These are phyloP conservation scores for Aphidius colemani DNA, from an alignment of 2,888 invertebrate species.

Conservation along the genomic window DNA sequence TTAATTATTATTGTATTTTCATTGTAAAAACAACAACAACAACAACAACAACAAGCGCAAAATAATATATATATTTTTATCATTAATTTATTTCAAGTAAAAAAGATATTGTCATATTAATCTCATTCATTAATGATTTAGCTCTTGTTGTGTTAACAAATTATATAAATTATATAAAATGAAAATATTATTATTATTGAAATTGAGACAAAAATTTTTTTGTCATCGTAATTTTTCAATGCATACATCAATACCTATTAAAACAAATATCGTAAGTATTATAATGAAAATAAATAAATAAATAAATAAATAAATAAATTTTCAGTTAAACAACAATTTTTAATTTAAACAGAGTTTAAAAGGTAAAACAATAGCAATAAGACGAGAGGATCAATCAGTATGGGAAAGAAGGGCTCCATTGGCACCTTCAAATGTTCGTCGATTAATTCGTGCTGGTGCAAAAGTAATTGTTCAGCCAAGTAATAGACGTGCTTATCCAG, in stretches of 20 bases:
- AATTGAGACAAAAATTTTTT: not conserved
- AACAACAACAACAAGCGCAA: not conserved
- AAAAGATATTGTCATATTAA: too few relatives aligned
- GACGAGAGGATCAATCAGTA: conserved; percentile 91
- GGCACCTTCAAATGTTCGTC: conserved; percentile 87
- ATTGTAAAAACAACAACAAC: not conserved
- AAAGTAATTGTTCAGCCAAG: conserved; percentile 98
- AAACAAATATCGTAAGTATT: too few relatives aligned
- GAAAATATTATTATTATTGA: too few relatives aligned
- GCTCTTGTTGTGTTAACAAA: too few relatives aligned
- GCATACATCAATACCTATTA: too few relatives aligned
- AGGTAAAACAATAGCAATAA: conserved; percentile 80
- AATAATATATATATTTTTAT: too few relatives aligned
- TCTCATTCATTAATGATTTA: too few relatives aligned
- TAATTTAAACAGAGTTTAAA: conserved; percentile 57
- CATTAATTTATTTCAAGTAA: too few relatives aligned
- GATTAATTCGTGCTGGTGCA: conserved; percentile 84
- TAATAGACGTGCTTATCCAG: conserved; percentile 95
- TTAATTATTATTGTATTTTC: not conserved
- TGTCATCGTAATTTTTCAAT: not conserved
- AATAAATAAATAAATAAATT: too few relatives aligned
- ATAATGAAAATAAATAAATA: too few relatives aligned
- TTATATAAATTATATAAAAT: too few relatives aligned
- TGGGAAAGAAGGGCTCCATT: conserved; percentile 96
- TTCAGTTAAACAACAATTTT: not conserved